Conservation (phyloP, 2,113 vertebrate species). For the Brachyhypopomus gauderio region DNA sequence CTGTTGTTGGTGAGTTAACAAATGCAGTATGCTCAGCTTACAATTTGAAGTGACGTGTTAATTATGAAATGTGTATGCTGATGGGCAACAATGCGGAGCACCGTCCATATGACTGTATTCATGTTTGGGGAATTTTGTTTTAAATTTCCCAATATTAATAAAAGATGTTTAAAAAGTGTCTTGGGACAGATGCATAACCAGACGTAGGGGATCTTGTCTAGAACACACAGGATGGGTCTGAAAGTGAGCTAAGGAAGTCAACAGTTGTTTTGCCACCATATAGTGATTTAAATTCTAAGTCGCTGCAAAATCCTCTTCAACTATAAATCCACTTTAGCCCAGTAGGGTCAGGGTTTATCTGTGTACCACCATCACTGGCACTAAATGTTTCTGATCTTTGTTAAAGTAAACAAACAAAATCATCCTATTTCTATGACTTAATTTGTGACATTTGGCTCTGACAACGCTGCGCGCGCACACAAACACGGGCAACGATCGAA, state of each 20-base stretch:
- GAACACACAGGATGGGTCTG: neutral
- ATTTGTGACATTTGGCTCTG: slow-evolving; percentile 2
- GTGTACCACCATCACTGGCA: neutral
- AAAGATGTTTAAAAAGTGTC: slow-evolving; percentile 38
- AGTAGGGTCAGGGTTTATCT: neutral
- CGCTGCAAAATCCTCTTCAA: neutral
- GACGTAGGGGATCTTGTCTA: neutral
- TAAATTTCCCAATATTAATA: slow-evolving; percentile 52
- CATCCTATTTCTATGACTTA: slow-evolving; percentile 13
- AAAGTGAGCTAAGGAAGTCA: neutral
- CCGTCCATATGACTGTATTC: slow-evolving; percentile 55
- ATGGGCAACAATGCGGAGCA: slow-evolving; percentile 38
- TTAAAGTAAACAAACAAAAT: slow-evolving; percentile 10
- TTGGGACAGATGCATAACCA: too few relatives aligned
- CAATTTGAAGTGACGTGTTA: slow-evolving; percentile 43
- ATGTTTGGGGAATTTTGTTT: slow-evolving; percentile 44
- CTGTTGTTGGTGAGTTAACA: slow-evolving; percentile 44
- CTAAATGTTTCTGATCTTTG: slow-evolving; percentile 12
- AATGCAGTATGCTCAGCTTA: slow-evolving; percentile 46
- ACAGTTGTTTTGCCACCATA: too few relatives aligned
- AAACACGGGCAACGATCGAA: neutral
- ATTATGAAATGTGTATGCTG: slow-evolving; percentile 47
- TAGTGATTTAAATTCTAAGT: neutral
- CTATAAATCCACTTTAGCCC: neutral
- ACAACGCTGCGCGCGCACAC: neutral